phyloP scores from a whole-genome alignment of 2,113 vertebrate species.

The Cochlearius cochlearius region DNA sequence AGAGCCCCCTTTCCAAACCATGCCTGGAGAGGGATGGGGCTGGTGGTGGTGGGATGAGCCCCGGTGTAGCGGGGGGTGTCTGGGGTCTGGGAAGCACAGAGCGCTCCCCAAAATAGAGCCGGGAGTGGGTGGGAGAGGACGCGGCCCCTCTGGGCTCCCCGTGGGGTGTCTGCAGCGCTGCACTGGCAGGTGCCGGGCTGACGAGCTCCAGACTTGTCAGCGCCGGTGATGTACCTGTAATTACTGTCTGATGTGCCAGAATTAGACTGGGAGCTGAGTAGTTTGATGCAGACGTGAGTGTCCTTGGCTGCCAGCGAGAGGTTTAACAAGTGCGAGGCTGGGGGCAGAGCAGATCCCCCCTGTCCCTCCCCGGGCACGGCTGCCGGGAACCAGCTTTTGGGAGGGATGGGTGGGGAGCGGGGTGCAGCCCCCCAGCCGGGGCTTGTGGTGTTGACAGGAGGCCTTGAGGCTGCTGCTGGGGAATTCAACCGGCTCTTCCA shows the following conservation, averaged over 20 bases:
- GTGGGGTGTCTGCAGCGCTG: neutral
- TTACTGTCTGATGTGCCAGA: slow-evolving; percentile 76
- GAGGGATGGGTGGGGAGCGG: neutral
- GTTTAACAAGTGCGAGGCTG: neutral
- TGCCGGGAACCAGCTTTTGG: neutral
- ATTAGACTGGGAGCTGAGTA: slow-evolving; percentile 60
- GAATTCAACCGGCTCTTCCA: fast-evolving
- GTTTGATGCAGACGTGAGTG: slow-evolving; percentile 32
- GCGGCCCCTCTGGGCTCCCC: neutral
- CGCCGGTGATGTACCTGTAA: slow-evolving; percentile 66
- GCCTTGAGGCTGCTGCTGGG: neutral
- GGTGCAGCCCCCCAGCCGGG: neutral
- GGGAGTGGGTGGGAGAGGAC: neutral
- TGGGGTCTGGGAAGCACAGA: neutral
- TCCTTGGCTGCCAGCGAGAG: slow-evolving; percentile 1
- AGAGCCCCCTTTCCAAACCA: too few species aligned
- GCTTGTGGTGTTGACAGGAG: fast-evolving
- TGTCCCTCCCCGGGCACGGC: fast-evolving
- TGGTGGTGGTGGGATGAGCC: fast-evolving
- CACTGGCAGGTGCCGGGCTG: slow-evolving; percentile 68
- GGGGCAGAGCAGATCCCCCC: neutral
- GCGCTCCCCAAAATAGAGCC: neutral
- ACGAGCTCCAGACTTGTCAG: slow-evolving; percentile 63
- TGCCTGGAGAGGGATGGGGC: fast-evolving
- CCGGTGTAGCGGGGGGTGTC: fast-evolving